A percentile compares a stretch with the other conserved stretches of the same genome.
Evolutionary conservation across 2,888 invertebrate species (phyloP).

Genomic region (Drosophila formosana): DNA sequence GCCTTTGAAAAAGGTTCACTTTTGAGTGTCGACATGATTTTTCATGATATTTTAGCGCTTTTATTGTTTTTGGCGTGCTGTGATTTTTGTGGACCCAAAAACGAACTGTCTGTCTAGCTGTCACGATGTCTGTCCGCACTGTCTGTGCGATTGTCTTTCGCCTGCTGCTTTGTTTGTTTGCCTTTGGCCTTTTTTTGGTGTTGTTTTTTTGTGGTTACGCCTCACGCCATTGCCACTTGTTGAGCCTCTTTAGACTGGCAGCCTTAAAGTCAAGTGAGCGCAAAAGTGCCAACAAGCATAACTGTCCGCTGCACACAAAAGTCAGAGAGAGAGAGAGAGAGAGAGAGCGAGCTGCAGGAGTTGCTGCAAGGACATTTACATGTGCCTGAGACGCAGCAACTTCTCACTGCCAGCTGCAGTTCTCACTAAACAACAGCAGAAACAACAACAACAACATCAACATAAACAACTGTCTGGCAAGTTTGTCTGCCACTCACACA

Average conservation of each 20-base stretch:
- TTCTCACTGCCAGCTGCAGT: conserved; percentile 23
- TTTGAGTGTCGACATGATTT: conserved; percentile 77
- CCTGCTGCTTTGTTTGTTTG: conserved; percentile 25
- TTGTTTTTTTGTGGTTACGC: conserved; percentile 20
- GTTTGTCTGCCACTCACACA: conserved; percentile 20
- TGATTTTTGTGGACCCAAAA: conserved; percentile 61
- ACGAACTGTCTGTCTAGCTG: conserved; percentile 32
- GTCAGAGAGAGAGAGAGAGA: conserved; percentile 21
- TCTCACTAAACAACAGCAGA: conserved; percentile 12
- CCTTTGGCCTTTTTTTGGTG: conserved; percentile 9
- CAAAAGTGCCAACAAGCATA: conserved; percentile 50
- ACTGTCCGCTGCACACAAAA: conserved; percentile 51
- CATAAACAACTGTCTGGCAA: conserved; percentile 35
- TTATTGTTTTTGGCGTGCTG: conserved; percentile 71
- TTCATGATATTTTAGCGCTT: conserved; percentile 76
- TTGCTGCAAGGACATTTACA: conserved; percentile 62
- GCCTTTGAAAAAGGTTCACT: conserved; percentile 63
- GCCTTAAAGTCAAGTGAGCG: conserved; percentile 74
- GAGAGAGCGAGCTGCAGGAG: not conserved
- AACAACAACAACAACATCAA: conserved; percentile 6
- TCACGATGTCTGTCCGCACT: conserved; percentile 13
- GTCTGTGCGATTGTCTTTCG: conserved; percentile 17
- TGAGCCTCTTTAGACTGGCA: conserved; percentile 49
- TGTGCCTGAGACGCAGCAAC: conserved; percentile 45
- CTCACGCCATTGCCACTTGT: conserved; percentile 60